Percentiles rank a stretch among this genome's conserved stretches.
phyloP scores from a whole-genome alignment of 2,888 invertebrate species.

The Pristionchus mayeri region DNA sequence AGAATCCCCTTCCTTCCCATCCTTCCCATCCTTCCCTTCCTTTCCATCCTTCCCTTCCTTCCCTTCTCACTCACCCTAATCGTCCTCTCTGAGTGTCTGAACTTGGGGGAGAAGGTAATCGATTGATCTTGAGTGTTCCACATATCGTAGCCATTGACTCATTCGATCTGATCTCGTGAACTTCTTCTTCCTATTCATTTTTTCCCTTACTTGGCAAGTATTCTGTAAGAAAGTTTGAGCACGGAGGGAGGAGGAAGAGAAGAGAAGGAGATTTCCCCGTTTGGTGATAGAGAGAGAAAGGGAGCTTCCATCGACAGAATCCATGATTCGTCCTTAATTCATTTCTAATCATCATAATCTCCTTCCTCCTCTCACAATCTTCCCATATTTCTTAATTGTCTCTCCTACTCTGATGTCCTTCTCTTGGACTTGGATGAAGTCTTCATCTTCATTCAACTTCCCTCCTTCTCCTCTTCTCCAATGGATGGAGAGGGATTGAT shows the following conservation, averaged over 20 bases:
- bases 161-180: background rate
- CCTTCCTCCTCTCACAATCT: constrained; percentile 3
- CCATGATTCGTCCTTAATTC: background rate
- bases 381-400: background rate
- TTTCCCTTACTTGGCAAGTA: constrained; percentile 24
- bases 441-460: constrained; percentile 12
- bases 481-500: constrained; percentile 38
- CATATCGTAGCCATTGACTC: constrained; percentile 26
- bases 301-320: constrained; percentile 37
- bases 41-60: background rate
- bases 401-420: constrained; percentile 19
- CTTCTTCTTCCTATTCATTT: background rate
- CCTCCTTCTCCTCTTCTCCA: constrained; percentile 17
- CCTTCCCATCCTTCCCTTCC: background rate
- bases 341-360: background rate
- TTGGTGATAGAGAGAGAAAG: background rate
- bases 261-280: constrained; percentile 24
- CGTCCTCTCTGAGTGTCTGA: background rate
- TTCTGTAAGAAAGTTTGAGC: constrained; percentile 31
- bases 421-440: constrained; percentile 22
- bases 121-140: constrained; percentile 37
- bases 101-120: constrained; percentile 11
- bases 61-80: constrained; percentile 32
- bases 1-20: background rate
- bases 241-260: constrained; percentile 48